These are phyloP conservation scores for Helicolenus hilgendorfi DNA, from an alignment of 2,797 vertebrate species.

Conservation along the genomic window DNA sequence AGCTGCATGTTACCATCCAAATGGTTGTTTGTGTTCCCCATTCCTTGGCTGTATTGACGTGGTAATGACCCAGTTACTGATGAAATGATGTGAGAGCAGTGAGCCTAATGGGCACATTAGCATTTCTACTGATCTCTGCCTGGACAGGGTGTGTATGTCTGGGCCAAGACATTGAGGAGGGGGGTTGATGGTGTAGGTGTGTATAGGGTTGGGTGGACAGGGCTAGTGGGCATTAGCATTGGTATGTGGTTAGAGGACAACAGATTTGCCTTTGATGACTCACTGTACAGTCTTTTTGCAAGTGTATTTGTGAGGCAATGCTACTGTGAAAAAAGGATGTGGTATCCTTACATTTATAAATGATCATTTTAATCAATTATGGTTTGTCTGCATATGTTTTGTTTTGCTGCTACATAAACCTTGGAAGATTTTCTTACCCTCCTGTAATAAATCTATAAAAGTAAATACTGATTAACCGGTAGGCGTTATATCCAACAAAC, in stretches of 20 bases:
- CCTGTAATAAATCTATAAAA: neutral
- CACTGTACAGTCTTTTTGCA: neutral
- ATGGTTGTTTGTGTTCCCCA: slow-evolving; percentile 60
- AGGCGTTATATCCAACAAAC: neutral
- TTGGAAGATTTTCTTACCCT: neutral
- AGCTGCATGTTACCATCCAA: slow-evolving; percentile 35
- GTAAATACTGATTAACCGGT: neutral
- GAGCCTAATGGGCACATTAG: slow-evolving; percentile 57
- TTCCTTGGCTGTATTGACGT: slow-evolving; percentile 51
- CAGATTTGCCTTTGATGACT: neutral
- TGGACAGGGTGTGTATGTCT: slow-evolving; percentile 29
- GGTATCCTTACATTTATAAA: too few relatives aligned
- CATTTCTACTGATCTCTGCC: slow-evolving; percentile 59
- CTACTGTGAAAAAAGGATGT: neutral
- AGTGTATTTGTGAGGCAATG: neutral
- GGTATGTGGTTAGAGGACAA: slow-evolving; percentile 7
- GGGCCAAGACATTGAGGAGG: neutral
- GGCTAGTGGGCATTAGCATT: slow-evolving; percentile 51
- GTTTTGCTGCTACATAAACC: neutral
- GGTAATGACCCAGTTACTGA: slow-evolving; percentile 74
- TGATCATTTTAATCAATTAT: neutral
- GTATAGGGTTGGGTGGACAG: neutral
- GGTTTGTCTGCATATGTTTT: neutral
- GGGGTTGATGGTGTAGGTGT: neutral
- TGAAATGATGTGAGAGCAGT: slow-evolving; percentile 48